A percentile compares a stretch with the other conserved stretches of the same genome.
Conservation (phyloP, 35 echinoderm and acorn worm species). For the Amphiura filiformis region DNA sequence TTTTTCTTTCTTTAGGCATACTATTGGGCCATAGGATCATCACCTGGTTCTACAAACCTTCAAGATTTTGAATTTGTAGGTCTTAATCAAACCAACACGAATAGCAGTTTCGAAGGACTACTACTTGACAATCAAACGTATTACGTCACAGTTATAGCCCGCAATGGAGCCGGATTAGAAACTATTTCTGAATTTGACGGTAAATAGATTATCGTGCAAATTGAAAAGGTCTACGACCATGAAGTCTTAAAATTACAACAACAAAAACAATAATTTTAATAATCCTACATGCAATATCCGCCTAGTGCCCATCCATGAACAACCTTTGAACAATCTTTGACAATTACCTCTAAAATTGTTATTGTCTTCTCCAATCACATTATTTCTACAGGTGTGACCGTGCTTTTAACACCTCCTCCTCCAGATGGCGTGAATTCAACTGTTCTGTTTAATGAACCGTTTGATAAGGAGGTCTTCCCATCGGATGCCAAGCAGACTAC, state of each 20-base stretch:
- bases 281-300: too few relatives aligned
- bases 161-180: conserved; percentile 37
- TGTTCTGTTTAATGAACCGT: conserved; percentile 17
- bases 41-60: conserved; percentile 19
- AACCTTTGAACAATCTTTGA: too few relatives aligned
- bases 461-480: conserved; percentile 26
- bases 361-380: too few relatives aligned
- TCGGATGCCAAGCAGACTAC: not conserved
- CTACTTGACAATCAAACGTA: conserved; percentile 22
- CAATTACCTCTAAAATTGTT: too few relatives aligned
- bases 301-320: too few relatives aligned
- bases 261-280: too few relatives aligned
- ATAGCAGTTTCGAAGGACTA: conserved; percentile 8
- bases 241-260: too few relatives aligned
- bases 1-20: not conserved
- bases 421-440: conserved; percentile 25
- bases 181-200: conserved; percentile 14
- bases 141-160: conserved; percentile 36
- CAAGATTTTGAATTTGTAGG: conserved; percentile 43
- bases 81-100: not conserved
- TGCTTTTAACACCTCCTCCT: not conserved
- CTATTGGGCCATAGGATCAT: conserved; percentile 50
- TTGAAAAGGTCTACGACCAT: too few relatives aligned
- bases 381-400: too few relatives aligned
- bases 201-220: too few relatives aligned